Evolutionary conservation across 1,140 invertebrate species (phyloP), one percentile per base, ranked within the genome.

Genomic region (Hylaeus volcanicus): DNA sequence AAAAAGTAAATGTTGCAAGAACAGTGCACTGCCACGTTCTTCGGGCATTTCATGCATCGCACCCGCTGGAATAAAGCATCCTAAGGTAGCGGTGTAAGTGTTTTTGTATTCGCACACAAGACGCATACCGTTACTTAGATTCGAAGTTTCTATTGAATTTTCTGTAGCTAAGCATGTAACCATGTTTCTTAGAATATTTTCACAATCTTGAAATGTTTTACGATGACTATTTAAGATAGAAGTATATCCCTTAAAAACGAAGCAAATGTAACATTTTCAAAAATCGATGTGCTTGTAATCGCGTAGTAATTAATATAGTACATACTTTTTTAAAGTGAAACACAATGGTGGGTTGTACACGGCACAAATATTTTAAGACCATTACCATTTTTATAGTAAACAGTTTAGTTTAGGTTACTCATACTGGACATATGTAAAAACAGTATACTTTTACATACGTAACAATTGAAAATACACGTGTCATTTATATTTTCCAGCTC

Each of bases 1-100:
- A 70, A 88, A 88, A 63, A 89, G 61, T 61, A 88, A 74, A 75
- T 88, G 85, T 64, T 89, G 74, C 63, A 88, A 82, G 56, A 89
- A 88, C 58, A 88, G 51, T 37, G 81, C 66, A 9, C 86, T 86
- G 11, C 86, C 88, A 12, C 88, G 82, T 66, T 89, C 88, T 14
- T 88, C 45, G 0, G 60, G 56, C 37, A 58, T 80, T 79, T 89
- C 86, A 70, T 85, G 71, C 68, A 86, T 83, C 53, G 86, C 56
- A 48, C 88, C 88, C 41, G 83, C 79, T 64, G 88, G 85, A 53
- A 89, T 1, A 26, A 85, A 70, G 64, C 74, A 89, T 68, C 85
- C 88, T n/a, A 89, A 51, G 9, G 81, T 83, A 12, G 85, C 85
- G 0, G 79, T 64, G 6, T 70, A 81, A 69, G 78, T 86, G 61